These are phyloP conservation scores for Pelodytes ibericus DNA, from an alignment of 2,797 vertebrate species.

Conservation along the genomic window DNA sequence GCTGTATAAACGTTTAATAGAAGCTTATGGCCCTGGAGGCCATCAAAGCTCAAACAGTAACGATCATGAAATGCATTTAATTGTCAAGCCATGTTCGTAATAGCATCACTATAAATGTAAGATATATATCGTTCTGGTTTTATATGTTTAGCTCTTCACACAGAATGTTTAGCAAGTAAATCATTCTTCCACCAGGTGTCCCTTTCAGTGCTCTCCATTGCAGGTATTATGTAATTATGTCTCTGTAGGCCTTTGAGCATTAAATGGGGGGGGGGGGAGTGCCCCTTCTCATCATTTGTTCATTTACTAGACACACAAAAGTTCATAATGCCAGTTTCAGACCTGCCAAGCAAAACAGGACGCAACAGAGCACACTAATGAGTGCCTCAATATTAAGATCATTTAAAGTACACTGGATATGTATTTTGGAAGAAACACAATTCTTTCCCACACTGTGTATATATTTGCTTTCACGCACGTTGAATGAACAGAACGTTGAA, in stretches of 20 bases:
- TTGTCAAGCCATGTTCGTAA: no score
- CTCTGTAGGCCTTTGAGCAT: conserved; percentile 28
- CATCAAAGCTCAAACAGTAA: no score
- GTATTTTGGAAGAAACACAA: no score
- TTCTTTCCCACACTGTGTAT: background rate
- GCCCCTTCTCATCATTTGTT: conserved; percentile 50
- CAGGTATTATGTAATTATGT: conserved; percentile 14
- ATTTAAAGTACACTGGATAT: background rate
- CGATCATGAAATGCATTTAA: no score
- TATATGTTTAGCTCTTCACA: no score
- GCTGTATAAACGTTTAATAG: no score
- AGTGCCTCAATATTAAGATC: background rate
- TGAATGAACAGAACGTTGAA: background rate
- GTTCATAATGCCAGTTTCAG: conserved; percentile 1
- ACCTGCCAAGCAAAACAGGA: conserved; percentile 34
- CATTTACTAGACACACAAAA: conserved; percentile 47
- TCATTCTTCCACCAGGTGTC: conserved; percentile 42
- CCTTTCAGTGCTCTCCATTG: conserved; percentile 13
- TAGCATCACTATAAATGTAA: no score
- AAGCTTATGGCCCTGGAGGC: no score
- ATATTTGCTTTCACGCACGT: background rate
- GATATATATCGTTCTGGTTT: no score
- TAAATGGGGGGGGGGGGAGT: conserved; percentile 35
- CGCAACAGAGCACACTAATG: background rate
- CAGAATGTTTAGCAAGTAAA: no score